Conservation (phyloP, 2,113 vertebrate genomes). For the Gallinago paraguaiae region DNA sequence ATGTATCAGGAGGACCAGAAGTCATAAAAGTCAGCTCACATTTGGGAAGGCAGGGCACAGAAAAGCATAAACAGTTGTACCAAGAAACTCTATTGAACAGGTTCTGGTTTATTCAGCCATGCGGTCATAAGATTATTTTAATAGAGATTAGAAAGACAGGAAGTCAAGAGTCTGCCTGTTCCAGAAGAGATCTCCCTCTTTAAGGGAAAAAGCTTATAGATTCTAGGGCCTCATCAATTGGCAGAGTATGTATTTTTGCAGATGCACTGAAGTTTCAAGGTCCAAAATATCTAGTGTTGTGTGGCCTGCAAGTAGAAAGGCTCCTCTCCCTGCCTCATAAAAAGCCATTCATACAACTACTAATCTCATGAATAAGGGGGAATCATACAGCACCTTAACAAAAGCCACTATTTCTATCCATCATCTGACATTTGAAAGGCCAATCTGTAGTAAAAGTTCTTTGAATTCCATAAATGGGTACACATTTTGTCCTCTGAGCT, state of each 20-base stretch:
- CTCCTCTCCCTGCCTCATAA: neutral
- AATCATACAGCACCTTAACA: neutral
- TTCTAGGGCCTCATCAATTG: neutral
- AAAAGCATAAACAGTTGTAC: neutral
- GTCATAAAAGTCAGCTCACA: neutral
- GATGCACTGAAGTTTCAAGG: neutral
- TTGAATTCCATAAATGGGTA: neutral
- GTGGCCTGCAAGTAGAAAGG: neutral
- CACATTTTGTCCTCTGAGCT: neutral
- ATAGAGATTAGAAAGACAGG: neutral
- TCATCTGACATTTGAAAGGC: neutral
- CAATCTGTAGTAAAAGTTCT: neutral
- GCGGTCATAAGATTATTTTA: neutral
- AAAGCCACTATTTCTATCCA: neutral
- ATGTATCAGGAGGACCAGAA: neutral
- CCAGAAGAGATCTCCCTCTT: neutral
- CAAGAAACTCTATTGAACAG: rapidly evolving
- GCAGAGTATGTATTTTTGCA: neutral
- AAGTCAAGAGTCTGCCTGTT: neutral
- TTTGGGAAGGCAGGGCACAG: neutral
- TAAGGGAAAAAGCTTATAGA: neutral
- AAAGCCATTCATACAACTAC: neutral
- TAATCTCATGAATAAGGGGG: neutral
- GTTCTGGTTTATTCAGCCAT: neutral
- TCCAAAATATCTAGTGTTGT: neutral